Conservation (phyloP, 2,113 vertebrate species). For the Gambusia affinis region DNA sequence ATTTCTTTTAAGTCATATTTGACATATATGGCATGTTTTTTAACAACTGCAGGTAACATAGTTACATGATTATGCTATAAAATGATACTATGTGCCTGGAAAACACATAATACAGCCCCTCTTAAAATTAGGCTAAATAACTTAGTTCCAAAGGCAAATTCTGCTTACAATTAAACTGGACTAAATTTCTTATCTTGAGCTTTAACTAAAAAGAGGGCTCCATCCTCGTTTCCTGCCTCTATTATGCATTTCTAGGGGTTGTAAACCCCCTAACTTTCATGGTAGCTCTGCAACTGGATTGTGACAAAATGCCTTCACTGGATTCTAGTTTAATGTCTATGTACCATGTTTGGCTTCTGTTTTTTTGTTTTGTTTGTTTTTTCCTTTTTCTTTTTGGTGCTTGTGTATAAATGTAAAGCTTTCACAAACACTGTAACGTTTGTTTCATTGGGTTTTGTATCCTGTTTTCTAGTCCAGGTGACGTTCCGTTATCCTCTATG, state of each 20-base stretch:
- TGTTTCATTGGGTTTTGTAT: constrained; percentile 74
- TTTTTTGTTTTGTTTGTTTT: too few species aligned
- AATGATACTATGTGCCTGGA: too few species aligned
- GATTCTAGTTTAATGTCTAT: constrained; percentile 64
- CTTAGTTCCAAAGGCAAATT: neutral
- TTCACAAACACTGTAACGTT: constrained; percentile 77
- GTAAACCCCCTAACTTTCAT: constrained; percentile 34
- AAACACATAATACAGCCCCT: too few species aligned
- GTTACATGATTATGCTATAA: too few species aligned
- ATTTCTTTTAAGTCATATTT: too few species aligned
- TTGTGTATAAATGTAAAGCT: constrained; percentile 84
- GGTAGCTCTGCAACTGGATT: constrained; percentile 38
- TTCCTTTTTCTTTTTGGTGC: constrained; percentile 62
- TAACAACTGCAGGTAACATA: too few species aligned
- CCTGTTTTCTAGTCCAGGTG: constrained; percentile 60
- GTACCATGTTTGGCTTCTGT: constrained; percentile 69
- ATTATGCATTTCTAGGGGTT: constrained; percentile 29
- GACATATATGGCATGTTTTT: too few species aligned
- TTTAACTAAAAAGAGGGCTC: constrained; percentile 4
- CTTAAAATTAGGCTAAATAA: neutral
- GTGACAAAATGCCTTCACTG: constrained; percentile 60
- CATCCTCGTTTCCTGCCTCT: constrained; percentile 43
- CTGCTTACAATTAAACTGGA: neutral
- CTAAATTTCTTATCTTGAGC: constrained; percentile 17
- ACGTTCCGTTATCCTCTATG: constrained; percentile 68